phyloP scores from a whole-genome alignment of 2,888 invertebrate species.

The Crossocerus cetratus region DNA sequence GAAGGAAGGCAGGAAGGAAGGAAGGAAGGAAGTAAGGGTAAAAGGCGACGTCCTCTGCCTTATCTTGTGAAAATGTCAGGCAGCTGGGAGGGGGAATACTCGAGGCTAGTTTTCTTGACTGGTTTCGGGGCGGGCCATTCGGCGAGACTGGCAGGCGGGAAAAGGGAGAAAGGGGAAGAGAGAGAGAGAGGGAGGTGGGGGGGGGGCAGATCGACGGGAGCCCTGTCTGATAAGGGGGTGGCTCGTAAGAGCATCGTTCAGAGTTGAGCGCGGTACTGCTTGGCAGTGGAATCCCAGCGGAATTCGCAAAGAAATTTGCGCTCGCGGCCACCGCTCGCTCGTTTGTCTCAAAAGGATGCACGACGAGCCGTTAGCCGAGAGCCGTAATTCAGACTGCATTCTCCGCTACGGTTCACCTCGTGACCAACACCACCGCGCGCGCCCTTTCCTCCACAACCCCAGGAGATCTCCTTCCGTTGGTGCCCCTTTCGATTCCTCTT shows the following conservation, averaged over 20 bases:
- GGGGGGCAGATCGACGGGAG: not conserved
- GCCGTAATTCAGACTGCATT: constrained; percentile 59
- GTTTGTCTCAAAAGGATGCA: constrained; percentile 52
- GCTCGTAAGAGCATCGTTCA: not conserved
- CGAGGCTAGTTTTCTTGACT: constrained; percentile 25
- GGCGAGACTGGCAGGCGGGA: not conserved
- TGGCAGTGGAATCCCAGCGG: constrained; percentile 51
- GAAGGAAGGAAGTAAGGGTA: not conserved
- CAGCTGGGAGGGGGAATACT: constrained; percentile 28
- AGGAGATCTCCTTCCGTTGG: constrained; percentile 13
- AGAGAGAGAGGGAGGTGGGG: constrained; percentile 1
- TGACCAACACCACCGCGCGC: constrained; percentile 9
- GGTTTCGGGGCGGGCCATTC: not conserved
- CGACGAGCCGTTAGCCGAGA: constrained; percentile 45
- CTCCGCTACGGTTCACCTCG: too few species aligned
- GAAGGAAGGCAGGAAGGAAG: constrained; percentile 35
- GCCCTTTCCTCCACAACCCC: not conserved
- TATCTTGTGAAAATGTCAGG: constrained; percentile 40
- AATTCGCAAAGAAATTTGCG: constrained; percentile 60
- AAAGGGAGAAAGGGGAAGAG: too few species aligned
- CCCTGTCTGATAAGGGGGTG: not conserved
- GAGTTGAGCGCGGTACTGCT: constrained; percentile 11
- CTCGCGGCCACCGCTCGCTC: constrained; percentile 44
- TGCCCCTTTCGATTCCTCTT: too few species aligned
- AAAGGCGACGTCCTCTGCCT: constrained; percentile 25